Conservation (phyloP, 2,888 invertebrate genomes). For the Tortricodes alternella region DNA sequence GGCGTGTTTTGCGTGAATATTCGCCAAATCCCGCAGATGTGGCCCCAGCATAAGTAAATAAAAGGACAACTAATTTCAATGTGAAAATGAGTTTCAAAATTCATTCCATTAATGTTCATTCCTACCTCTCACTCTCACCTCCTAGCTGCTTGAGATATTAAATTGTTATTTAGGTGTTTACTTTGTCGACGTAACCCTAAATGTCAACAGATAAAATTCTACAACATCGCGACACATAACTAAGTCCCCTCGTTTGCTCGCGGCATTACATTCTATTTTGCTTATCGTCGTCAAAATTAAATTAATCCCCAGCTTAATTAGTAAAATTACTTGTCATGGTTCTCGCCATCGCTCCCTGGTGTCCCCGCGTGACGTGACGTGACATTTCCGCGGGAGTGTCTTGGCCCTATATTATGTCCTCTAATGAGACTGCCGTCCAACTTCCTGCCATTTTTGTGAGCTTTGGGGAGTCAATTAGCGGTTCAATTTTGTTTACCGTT, state of each 20-base stretch:
- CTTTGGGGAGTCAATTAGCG: conserved; percentile 43
- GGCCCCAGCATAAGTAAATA: too few relatives aligned
- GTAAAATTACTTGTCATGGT: conserved; percentile 51
- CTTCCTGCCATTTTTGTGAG: conserved; percentile 37
- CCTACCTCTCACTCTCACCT: too few relatives aligned
- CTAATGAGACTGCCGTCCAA: conserved; percentile 47
- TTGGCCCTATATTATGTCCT: conserved; percentile 45
- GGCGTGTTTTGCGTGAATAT: too few relatives aligned
- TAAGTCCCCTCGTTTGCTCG: neutral
- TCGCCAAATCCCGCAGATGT: too few relatives aligned
- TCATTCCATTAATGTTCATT: too few relatives aligned
- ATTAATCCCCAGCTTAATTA: conserved; percentile 53
- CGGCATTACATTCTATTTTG: neutral
- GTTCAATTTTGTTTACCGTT: conserved; percentile 41
- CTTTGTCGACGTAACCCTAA: too few relatives aligned
- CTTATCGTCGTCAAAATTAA: conserved; percentile 38
- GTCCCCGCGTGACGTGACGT: conserved; percentile 44
- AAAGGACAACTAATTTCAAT: too few relatives aligned
- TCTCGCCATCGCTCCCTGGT: conserved; percentile 42
- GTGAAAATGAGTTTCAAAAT: too few relatives aligned
- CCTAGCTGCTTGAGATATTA: too few relatives aligned
- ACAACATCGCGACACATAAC: neutral
- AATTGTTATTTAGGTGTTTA: too few relatives aligned
- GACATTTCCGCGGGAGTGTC: conserved; percentile 48
- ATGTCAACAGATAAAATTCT: neutral